Evolutionary conservation across 1,140 invertebrate species (phyloP).

Genomic region (Dendroctonus valens): DNA sequence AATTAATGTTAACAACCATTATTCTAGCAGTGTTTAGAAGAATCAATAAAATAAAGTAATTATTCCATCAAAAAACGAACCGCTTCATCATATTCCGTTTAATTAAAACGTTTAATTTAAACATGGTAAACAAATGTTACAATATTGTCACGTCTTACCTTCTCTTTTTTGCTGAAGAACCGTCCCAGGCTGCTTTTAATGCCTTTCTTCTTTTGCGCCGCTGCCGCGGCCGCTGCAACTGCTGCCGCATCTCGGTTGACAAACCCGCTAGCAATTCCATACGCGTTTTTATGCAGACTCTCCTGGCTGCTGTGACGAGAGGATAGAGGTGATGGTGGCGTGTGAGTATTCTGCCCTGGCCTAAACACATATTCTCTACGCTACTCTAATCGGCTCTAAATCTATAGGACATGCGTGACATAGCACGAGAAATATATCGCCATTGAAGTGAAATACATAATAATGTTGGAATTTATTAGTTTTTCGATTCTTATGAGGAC

Average conservation of each 20-base stretch:
- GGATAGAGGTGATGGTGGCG: constrained; percentile 72
- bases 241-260: constrained; percentile 45
- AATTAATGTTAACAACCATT: constrained; percentile 3
- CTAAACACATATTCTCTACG: constrained; percentile 49
- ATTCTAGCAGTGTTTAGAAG: not conserved
- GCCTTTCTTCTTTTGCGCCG: constrained; percentile 88
- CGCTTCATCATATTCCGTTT: too few species aligned
- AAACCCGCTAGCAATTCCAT: constrained; percentile 49
- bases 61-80: not conserved
- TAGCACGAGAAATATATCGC: too few species aligned
- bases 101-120: not conserved
- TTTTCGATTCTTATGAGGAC: too few species aligned
- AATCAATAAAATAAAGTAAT: not conserved
- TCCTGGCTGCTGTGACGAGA: constrained; percentile 79
- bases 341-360: constrained; percentile 49
- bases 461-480: too few species aligned
- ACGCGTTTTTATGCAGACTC: constrained; percentile 69
- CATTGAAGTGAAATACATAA: too few species aligned
- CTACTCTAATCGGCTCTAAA: constrained; percentile 34
- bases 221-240: constrained; percentile 58
- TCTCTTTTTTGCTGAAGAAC: constrained; percentile 97
- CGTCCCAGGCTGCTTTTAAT: constrained; percentile 92
- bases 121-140: not conserved
- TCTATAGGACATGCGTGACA: not conserved
- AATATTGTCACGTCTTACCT: constrained; percentile 57